These are phyloP conservation scores for Venusia cambrica DNA, from an alignment of 2,888 invertebrate genomes.

Conservation along the genomic window DNA sequence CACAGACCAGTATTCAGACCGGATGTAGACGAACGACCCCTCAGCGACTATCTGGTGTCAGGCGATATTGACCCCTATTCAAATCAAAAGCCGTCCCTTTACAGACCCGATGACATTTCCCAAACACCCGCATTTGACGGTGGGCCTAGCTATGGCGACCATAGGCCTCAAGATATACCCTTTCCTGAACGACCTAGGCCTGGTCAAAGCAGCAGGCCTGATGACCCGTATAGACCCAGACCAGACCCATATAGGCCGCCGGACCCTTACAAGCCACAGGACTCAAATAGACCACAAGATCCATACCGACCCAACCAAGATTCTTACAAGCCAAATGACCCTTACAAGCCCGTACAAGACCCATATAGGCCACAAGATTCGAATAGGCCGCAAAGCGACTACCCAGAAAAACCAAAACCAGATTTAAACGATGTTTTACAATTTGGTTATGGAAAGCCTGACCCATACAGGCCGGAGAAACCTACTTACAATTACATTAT, in stretches of 20 bases:
- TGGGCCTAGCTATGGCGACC: constrained; percentile 60
- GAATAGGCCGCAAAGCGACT: constrained; percentile 17
- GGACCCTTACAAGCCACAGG: constrained; percentile 6
- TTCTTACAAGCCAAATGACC: constrained; percentile 7
- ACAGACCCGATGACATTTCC: constrained; percentile 59
- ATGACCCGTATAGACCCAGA: constrained; percentile 20
- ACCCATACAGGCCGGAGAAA: constrained; percentile 46
- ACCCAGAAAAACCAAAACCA: constrained; percentile 18
- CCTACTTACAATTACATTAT: constrained; percentile 60
- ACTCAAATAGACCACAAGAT: constrained; percentile 8
- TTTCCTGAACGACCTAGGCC: constrained; percentile 38
- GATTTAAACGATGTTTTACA: constrained; percentile 47
- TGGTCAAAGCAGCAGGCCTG: constrained; percentile 15
- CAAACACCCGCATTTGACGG: constrained; percentile 51
- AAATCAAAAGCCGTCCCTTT: constrained; percentile 41
- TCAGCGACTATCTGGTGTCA: constrained; percentile 45
- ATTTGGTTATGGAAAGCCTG: constrained; percentile 42
- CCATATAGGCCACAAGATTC: constrained; percentile 8
- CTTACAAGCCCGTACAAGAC: constrained; percentile 11
- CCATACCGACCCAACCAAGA: constrained; percentile 5
- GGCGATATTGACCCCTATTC: constrained; percentile 39
- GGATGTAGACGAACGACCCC: constrained; percentile 53
- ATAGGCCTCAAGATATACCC: constrained; percentile 57
- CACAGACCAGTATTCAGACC: constrained; percentile 65
- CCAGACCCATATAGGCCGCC: constrained; percentile 10